Evolutionary conservation across 1,140 invertebrate species (phyloP), one percentile per base, ranked within the genome.

Genomic region (Drosophila azteca): DNA sequence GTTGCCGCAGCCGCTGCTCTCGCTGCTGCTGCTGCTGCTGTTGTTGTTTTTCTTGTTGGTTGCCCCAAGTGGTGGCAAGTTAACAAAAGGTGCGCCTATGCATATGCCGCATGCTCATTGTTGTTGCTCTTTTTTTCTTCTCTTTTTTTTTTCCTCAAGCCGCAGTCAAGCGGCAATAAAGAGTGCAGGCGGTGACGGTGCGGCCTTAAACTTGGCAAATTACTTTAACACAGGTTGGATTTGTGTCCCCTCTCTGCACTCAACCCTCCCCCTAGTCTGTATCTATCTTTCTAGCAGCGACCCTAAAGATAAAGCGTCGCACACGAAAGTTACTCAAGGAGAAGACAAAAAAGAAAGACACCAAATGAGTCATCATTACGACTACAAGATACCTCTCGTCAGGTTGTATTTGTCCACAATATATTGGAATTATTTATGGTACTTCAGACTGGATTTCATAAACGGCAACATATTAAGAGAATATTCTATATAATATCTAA

Each of bases 141-240:
- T 35, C 2, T 8, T 35, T 31, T 24, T n/a, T 68, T 58, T 26
- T 48, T 57, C 31, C 11, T n/a, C 11, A 35, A 13, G 39, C 44
- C 58, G 49, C 76, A 83, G 50, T 67, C 70, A 64, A 71, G 80
- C 76, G 50, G 48, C 59, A 67, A 62, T 48, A 61, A 68, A 83
- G 75, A 68, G 70, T 75, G 6, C 49, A 67, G 63, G 63, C 41
- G 20, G 11, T 2, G 41, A 8, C 8, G 8, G 31, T 11, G 41
- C 35, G 73, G 20, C 78, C 81, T 87, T 87, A 67, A 85, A 85
- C 82, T 87, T 85, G 61, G 17, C 64, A 73, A 64, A 67, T 59
- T 67, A 63, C 62, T 72, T 63, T 55, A 74, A 64, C 51, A 45
- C 59, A 48, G 15, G 29, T 55, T n/a, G 7, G 20, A 43, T 49